These are phyloP conservation scores for Eupsilia transversa DNA, from an alignment of 2,888 invertebrate genomes.

Conservation along the genomic window DNA sequence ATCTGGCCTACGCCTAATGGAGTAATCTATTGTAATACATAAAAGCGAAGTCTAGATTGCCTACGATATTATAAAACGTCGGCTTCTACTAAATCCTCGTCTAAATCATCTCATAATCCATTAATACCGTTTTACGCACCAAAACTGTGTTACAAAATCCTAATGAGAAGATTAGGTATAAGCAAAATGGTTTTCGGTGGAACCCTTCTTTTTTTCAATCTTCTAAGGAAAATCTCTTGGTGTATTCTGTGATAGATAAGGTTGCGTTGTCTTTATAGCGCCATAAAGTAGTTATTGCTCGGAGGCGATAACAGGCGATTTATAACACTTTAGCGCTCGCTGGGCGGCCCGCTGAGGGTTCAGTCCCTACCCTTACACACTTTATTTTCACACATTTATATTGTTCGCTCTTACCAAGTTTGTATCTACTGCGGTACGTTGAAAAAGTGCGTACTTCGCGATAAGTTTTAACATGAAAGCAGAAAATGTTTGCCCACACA, in stretches of 20 bases:
- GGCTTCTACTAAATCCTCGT: slow-evolving; percentile 14
- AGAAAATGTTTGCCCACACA: slow-evolving; percentile 27
- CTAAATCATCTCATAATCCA: slow-evolving; percentile 33
- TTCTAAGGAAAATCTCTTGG: slow-evolving; percentile 58
- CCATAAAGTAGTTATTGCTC: slow-evolving; percentile 85
- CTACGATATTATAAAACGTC: slow-evolving; percentile 21
- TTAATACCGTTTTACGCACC: slow-evolving; percentile 15
- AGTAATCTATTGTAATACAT: slow-evolving; percentile 18
- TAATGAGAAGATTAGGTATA: slow-evolving; percentile 33
- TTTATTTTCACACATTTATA: slow-evolving; percentile 71
- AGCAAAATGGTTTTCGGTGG: slow-evolving; percentile 24
- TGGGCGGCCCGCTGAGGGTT: slow-evolving; percentile 68
- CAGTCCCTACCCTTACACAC: slow-evolving; percentile 64
- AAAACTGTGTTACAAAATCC: slow-evolving; percentile 28
- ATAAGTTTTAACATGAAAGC: slow-evolving; percentile 48
- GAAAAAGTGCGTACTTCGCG: slow-evolving; percentile 51
- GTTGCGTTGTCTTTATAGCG: slow-evolving; percentile 81
- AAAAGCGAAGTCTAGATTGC: slow-evolving; percentile 22
- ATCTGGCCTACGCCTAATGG: neutral
- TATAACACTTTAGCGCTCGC: slow-evolving; percentile 82
- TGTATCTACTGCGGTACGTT: slow-evolving; percentile 36
- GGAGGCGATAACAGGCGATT: slow-evolving; percentile 83
- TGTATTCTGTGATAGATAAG: slow-evolving; percentile 76
- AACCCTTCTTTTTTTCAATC: slow-evolving; percentile 63
- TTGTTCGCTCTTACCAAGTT: slow-evolving; percentile 51